Conservation (phyloP, 2,113 vertebrate species). For the Lichenostomus cassidix region DNA sequence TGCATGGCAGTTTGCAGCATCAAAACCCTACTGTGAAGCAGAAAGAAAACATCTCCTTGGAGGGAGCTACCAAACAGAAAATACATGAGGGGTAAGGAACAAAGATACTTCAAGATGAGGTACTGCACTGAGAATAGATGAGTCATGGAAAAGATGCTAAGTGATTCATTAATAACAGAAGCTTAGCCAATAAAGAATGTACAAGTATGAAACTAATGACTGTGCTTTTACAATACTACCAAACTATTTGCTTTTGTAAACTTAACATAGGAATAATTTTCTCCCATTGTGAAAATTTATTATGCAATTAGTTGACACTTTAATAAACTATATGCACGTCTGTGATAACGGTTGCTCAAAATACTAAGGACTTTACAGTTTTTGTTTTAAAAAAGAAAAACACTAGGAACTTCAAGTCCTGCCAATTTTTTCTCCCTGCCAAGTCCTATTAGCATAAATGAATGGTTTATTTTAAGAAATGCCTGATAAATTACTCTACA, state of each 20-base stretch:
- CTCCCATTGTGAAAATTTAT: conserved; percentile 71
- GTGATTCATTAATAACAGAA: conserved; percentile 58
- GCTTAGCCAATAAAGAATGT: conserved; percentile 20
- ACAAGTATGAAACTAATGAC: conserved; percentile 54
- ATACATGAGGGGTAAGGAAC: background rate
- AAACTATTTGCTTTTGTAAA: conserved; percentile 60
- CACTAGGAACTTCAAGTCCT: conserved; percentile 80
- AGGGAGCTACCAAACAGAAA: conserved; percentile 25
- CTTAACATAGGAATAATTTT: conserved; percentile 60
- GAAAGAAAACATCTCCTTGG: conserved; percentile 30
- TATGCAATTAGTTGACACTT: conserved; percentile 62
- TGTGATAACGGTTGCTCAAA: conserved; percentile 69
- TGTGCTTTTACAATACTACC: conserved; percentile 37
- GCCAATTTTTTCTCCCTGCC: conserved; percentile 82
- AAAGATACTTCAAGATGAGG: conserved; percentile 53
- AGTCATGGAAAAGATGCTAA: conserved; percentile 58
- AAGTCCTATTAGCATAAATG: conserved; percentile 87
- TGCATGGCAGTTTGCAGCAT: background rate
- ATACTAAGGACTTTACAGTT: conserved; percentile 68
- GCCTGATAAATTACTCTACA: conserved; percentile 86
- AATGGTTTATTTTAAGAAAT: conserved; percentile 89
- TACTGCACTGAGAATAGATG: conserved; percentile 50
- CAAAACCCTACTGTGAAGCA: background rate
- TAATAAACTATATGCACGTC: conserved; percentile 60
- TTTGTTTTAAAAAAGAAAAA: conserved; percentile 76